A percentile compares a stretch with the other conserved stretches of the same genome.
Evolutionary conservation across 1,140 invertebrate genomes (phyloP).

Genomic region (Pygmarrhopalites habei): DNA sequence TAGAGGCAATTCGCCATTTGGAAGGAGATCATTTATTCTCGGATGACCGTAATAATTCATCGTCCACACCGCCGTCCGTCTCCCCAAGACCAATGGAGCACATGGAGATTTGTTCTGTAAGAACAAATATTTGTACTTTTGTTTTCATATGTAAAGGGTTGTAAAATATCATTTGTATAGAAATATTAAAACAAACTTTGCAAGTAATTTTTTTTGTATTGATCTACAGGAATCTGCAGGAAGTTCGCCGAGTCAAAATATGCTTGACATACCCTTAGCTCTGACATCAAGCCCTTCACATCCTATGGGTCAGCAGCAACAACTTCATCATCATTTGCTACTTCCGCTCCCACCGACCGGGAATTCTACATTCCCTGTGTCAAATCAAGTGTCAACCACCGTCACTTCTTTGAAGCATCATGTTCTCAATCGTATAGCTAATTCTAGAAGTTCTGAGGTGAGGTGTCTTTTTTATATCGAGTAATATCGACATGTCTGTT

Average conservation of each 20-base stretch:
- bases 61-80: slow-evolving; percentile 21
- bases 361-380: not conserved
- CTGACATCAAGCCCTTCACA: not conserved
- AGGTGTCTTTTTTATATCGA: no score
- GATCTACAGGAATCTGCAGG: no score
- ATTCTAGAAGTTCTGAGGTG: slow-evolving; percentile 22
- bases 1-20: slow-evolving; percentile 91
- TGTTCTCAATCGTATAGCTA: slow-evolving; percentile 30
- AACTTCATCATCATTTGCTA: slow-evolving; percentile 3
- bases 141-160: no score
- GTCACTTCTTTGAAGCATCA: slow-evolving; percentile 38
- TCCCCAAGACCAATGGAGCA: slow-evolving; percentile 17
- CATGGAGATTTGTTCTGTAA: slow-evolving; percentile 34
- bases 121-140: no score
- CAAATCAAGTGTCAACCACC: slow-evolving; percentile 22
- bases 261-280: slow-evolving; percentile 6
- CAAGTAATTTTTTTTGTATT: no score
- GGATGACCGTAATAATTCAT: slow-evolving; percentile 50
- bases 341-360: no score
- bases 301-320: slow-evolving; percentile 6
- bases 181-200: no score
- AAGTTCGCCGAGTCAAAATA: slow-evolving; percentile 24
- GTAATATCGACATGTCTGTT: no score
- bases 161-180: no score
- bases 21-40: slow-evolving; percentile 88